Percentiles rank a stretch among this genome's conserved stretches.
Evolutionary conservation across 2,888 invertebrate species (phyloP).

Genomic region (Dryadula phaetusa): DNA sequence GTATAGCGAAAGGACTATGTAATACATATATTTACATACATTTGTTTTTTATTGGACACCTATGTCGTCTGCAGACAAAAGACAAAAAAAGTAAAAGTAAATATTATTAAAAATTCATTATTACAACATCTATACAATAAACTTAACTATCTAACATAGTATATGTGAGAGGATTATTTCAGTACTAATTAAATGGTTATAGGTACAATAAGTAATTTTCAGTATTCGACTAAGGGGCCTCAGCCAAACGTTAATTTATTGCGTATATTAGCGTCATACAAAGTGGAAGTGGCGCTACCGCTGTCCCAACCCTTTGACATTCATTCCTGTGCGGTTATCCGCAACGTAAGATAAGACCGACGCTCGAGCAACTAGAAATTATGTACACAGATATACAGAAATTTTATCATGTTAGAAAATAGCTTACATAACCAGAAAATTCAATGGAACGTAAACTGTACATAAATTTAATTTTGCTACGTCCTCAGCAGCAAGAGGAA

Average conservation of each 20-base stretch:
- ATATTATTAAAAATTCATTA: too few relatives aligned
- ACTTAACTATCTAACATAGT: too few relatives aligned
- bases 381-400: neutral
- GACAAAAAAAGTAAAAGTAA: too few relatives aligned
- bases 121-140: too few relatives aligned
- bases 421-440: neutral
- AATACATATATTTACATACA: neutral
- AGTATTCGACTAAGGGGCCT: neutral
- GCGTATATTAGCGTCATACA: conserved; percentile 30
- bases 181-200: neutral
- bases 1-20: neutral
- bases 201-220: neutral
- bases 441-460: conserved; percentile 2
- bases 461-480: neutral
- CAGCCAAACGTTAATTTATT: conserved; percentile 21
- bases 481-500: neutral
- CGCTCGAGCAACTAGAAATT: conserved; percentile 7
- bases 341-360: conserved; percentile 17
- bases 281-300: conserved; percentile 30
- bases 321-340: conserved; percentile 26
- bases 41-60: neutral
- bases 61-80: neutral
- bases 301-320: conserved; percentile 33
- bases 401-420: too few relatives aligned
- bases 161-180: too few relatives aligned